Evolutionary conservation across 2,888 invertebrate genomes (phyloP), one percentile per base, ranked within the genome.

Genomic region (Cheilosia variabilis): DNA sequence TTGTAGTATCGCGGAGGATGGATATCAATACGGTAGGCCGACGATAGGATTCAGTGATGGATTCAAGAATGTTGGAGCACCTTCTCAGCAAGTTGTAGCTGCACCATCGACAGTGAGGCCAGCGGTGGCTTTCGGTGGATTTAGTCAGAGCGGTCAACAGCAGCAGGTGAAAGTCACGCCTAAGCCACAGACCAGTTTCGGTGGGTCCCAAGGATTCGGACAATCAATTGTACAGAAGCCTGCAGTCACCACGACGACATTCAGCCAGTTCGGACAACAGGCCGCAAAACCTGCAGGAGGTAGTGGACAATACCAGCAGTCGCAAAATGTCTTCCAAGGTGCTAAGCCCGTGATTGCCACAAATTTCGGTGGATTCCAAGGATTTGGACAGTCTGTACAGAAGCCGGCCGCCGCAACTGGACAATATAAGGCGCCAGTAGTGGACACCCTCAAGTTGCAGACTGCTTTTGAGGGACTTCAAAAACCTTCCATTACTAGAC

Each of bases 11-110:
- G 81, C 76, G 5, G 60, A 53, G 27, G 66, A 76, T 72, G 86
- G 86, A 77, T 86, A 86, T 9, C 17, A 24, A 17, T 86, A 86
- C 31, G 10, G 24, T 4, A 76, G 9, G 9, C 84, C 84, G 13
- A 31, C 76, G 4, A 1, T 66, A 2, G 50, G 47, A 13, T 86
- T 86, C 34, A 53, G n/a, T 31, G 69, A 75, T 69, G 79, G 79
- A 43, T n/a, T 10, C 15, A 72, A 52, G 7, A 52, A 27, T 15
- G 0, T 60, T 58, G 79, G 65, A 34, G 55, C 34, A 10, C 7
- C 15, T 1, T 68, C 69, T 9, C 31, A 31, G 0, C 57, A 57
- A 4, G 53, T 62, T 62, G 27, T 50, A n/a, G 66, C 41, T 60
- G 34, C 60, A 27, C 55, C 75, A 1, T 19, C 81, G 6, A 58